phyloP scores from a whole-genome alignment of 2,888 invertebrate genomes.

The Drosophila incognita region DNA sequence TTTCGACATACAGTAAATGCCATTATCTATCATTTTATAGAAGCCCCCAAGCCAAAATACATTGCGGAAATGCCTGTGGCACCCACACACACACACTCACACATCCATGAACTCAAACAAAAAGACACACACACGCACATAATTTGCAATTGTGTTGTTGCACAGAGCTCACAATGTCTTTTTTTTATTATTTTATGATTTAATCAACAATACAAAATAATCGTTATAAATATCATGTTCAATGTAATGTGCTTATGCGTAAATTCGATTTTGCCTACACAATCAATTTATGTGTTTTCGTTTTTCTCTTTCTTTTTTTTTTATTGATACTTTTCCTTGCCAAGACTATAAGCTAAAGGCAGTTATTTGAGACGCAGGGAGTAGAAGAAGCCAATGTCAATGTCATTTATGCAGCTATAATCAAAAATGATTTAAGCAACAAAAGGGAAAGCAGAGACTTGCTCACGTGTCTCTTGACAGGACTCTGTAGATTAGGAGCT shows the following conservation, averaged over 20 bases:
- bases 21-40: constrained; percentile 73
- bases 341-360: background rate
- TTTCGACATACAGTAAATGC: constrained; percentile 64
- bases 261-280: background rate
- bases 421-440: background rate
- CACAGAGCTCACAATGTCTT: background rate
- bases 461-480: background rate
- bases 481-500: background rate
- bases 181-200: background rate
- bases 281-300: background rate
- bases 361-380: background rate
- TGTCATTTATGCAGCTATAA: background rate
- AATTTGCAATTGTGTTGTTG: background rate
- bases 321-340: background rate
- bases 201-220: background rate
- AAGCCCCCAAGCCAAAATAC: constrained; percentile 69
- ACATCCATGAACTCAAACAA: background rate
- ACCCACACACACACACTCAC: constrained; percentile 10
- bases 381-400: too few relatives aligned
- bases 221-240: background rate
- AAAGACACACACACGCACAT: background rate
- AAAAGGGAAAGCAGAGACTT: background rate
- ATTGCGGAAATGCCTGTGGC: constrained; percentile 65
- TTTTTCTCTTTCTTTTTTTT: too few relatives aligned
- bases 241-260: constrained; percentile 7